Conservation (phyloP, 2,888 invertebrate genomes). For the Euzophera pinguis region DNA sequence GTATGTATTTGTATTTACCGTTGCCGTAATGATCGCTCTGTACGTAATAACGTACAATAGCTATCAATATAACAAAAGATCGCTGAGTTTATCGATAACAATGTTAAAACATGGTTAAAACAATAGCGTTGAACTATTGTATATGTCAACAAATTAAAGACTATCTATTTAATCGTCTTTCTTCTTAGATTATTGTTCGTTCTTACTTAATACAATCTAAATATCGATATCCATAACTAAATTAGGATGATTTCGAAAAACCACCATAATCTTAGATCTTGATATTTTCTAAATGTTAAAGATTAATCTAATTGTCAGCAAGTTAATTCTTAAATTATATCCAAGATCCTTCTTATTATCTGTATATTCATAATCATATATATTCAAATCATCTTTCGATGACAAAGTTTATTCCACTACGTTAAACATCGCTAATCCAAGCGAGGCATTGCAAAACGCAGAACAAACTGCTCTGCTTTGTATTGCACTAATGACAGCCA, state of each 20-base stretch:
- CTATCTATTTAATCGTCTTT: too few species aligned
- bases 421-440: conserved; percentile 71
- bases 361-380: background rate
- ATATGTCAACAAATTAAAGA: background rate
- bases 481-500: conserved; percentile 76
- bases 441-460: conserved; percentile 72
- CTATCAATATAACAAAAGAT: conserved; percentile 4
- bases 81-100: background rate
- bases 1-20: background rate
- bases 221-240: too few species aligned
- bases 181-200: too few species aligned
- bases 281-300: too few species aligned
- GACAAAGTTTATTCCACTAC: conserved; percentile 62
- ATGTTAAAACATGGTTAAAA: background rate
- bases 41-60: background rate
- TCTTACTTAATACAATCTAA: too few species aligned
- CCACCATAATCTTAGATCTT: too few species aligned
- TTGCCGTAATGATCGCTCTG: background rate
- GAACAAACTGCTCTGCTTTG: conserved; percentile 76
- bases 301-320: too few species aligned
- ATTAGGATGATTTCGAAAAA: too few species aligned
- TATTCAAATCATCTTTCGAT: conserved; percentile 30
- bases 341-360: too few species aligned
- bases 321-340: too few species aligned
- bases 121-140: background rate